Conservation (phyloP, 1,140 invertebrate genomes). For the Sarcophaga bullata region DNA sequence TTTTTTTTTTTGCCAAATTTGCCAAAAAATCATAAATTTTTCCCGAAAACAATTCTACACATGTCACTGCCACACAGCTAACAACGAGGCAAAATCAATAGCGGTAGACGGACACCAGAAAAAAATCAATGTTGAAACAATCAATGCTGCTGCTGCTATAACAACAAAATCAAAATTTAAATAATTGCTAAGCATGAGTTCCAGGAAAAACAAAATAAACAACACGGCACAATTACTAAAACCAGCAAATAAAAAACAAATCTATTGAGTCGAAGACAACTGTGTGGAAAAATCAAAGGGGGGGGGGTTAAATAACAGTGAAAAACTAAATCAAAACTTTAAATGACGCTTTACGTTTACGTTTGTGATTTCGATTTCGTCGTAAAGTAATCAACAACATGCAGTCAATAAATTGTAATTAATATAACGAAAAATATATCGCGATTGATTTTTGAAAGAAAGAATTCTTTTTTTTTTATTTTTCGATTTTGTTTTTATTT, state of each 20-base stretch:
- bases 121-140: constrained; percentile 16
- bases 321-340: not conserved
- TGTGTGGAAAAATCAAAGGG: not conserved
- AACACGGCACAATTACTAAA: constrained; percentile 32
- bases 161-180: constrained; percentile 35
- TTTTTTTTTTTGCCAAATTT: not conserved
- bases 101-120: not conserved
- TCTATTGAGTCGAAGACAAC: not conserved
- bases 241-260: constrained; percentile 28
- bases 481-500: constrained; percentile 12
- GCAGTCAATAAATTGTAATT: constrained; percentile 48
- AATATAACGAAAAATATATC: constrained; percentile 39
- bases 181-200: constrained; percentile 44
- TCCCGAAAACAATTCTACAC: constrained; percentile 22
- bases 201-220: not conserved
- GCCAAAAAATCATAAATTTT: constrained; percentile 13
- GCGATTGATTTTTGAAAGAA: constrained; percentile 42
- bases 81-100: constrained; percentile 28
- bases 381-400: constrained; percentile 43
- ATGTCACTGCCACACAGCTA: constrained; percentile 30
- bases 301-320: no score
- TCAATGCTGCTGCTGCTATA: not conserved
- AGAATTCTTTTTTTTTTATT: no score
- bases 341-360: constrained; percentile 33
- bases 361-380: not conserved